Evolutionary conservation across 92 coral and sea anemone species (phyloP).

Genomic region (Metridium senile): DNA sequence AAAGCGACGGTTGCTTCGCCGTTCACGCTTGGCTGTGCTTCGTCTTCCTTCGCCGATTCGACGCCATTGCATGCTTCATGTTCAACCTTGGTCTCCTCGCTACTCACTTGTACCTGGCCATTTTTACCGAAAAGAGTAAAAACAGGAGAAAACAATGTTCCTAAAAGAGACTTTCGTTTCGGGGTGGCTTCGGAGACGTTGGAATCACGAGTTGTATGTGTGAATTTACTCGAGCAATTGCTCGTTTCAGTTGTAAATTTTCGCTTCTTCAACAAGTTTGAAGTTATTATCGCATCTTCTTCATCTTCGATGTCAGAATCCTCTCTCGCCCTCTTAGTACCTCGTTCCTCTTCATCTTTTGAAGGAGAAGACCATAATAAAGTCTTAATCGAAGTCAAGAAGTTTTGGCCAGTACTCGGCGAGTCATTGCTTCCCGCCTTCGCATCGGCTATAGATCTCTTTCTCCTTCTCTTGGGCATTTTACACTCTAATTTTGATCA

Average conservation of each 20-base stretch:
- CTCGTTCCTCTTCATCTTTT: conserved; percentile 66
- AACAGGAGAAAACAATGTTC: conserved; percentile 97
- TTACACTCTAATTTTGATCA: conserved; percentile 14
- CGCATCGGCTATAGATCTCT: conserved; percentile 62
- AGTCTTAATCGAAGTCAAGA: conserved; percentile 95
- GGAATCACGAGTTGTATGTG: conserved; percentile 48
- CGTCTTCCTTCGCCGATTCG: conserved; percentile 51
- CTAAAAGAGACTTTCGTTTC: conserved; percentile 89
- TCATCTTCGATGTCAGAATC: conserved; percentile 81
- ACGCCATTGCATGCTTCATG: conserved; percentile 65
- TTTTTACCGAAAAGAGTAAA: conserved; percentile 95
- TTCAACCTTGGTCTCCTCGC: conserved; percentile 33
- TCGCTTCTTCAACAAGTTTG: conserved; percentile 89
- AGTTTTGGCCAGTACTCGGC: conserved; percentile 69
- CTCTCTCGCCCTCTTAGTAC: conserved; percentile 69
- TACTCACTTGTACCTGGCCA: conserved; percentile 85
- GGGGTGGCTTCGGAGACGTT: conserved; percentile 47
- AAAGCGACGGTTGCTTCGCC: conserved; percentile 23
- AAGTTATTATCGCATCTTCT: conserved; percentile 91
- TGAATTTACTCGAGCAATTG: conserved; percentile 26
- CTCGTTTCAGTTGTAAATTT: conserved; percentile 87
- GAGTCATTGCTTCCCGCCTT: conserved; percentile 63
- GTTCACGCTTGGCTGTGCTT: conserved; percentile 46
- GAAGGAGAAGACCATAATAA: conserved; percentile 95
- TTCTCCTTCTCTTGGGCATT: conserved; percentile 44